These are phyloP conservation scores for Sebastes nivosus DNA, from an alignment of 2,797 vertebrate genomes.

Conservation along the genomic window DNA sequence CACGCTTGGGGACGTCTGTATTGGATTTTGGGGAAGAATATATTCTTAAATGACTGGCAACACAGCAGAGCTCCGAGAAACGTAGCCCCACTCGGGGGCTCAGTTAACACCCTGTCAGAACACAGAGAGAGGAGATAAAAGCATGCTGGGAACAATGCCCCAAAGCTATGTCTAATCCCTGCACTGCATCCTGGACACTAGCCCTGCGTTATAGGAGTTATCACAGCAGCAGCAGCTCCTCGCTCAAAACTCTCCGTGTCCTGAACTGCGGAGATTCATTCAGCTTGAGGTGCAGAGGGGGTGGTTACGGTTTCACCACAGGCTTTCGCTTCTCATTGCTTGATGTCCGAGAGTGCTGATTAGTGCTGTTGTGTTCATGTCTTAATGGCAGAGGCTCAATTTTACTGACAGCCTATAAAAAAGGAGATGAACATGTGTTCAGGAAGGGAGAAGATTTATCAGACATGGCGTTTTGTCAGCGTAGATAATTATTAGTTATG, in stretches of 20 bases:
- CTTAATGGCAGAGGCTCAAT: constrained; percentile 22
- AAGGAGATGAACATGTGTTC: constrained; percentile 50
- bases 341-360: constrained; percentile 64
- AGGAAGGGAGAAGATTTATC: background rate
- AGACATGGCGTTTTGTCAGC: constrained; percentile 22
- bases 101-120: constrained; percentile 57
- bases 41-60: constrained; percentile 45
- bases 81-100: constrained; percentile 22
- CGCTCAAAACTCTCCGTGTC: constrained; percentile 31
- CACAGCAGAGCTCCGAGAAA: constrained; percentile 3
- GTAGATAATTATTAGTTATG: constrained; percentile 45
- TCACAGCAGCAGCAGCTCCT: constrained; percentile 31
- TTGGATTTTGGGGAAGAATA: constrained; percentile 53
- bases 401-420: constrained; percentile 24
- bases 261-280: constrained; percentile 40
- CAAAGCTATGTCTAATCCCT: constrained; percentile 63
- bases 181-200: constrained; percentile 54
- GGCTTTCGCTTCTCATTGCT: constrained; percentile 40
- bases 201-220: constrained; percentile 41
- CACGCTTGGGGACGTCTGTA: background rate
- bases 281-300: constrained; percentile 31
- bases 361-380: constrained; percentile 44
- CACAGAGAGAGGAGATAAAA: constrained; percentile 59
- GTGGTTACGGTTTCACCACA: constrained; percentile 47
- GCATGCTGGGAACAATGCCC: constrained; percentile 58